These are phyloP conservation scores for Operophtera brumata DNA, from an alignment of 2,888 invertebrate species.

Conservation along the genomic window DNA sequence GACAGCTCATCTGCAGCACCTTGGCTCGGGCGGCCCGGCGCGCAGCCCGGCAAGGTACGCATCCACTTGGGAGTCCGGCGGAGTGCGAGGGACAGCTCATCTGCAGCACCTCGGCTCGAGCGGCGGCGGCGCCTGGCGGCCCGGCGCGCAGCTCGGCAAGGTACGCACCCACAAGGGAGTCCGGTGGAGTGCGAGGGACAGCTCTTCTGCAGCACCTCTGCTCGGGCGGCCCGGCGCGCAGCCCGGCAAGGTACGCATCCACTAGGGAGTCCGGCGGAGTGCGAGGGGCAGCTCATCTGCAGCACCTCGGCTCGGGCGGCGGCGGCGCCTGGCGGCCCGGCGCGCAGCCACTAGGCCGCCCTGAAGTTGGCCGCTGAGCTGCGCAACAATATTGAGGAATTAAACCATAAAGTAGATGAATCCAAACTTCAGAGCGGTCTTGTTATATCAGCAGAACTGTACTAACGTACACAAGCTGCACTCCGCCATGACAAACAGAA, in stretches of 20 bases:
- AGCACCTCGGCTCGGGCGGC: constrained; percentile 87
- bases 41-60: constrained; percentile 54
- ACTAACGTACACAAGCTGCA: too few species aligned
- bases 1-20: constrained; percentile 92
- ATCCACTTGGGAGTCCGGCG: constrained; percentile 84
- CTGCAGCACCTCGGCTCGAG: constrained; percentile 90
- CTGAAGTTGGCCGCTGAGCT: too few species aligned
- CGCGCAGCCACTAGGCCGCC: too few species aligned
- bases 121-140: constrained; percentile 81
- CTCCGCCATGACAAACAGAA: too few species aligned
- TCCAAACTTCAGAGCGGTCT: too few species aligned
- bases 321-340: constrained; percentile 79
- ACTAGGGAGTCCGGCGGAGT: constrained; percentile 90
- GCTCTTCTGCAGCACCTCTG: constrained; percentile 91
- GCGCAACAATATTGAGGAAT: too few species aligned
- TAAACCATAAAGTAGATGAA: too few species aligned
- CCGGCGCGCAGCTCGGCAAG: constrained; percentile 61
- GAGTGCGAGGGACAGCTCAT: constrained; percentile 94
- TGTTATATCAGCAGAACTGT: too few species aligned
- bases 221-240: constrained; percentile 80
- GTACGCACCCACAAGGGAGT: constrained; percentile 1
- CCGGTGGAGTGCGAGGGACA: constrained; percentile 95
- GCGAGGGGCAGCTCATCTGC: constrained; percentile 93
- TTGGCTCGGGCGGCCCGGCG: constrained; percentile 83
- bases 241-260: constrained; percentile 41